Base-by-base conservation (phyloP, 2,888 invertebrate species). In the Kryphioiulus occultus region DNA sequence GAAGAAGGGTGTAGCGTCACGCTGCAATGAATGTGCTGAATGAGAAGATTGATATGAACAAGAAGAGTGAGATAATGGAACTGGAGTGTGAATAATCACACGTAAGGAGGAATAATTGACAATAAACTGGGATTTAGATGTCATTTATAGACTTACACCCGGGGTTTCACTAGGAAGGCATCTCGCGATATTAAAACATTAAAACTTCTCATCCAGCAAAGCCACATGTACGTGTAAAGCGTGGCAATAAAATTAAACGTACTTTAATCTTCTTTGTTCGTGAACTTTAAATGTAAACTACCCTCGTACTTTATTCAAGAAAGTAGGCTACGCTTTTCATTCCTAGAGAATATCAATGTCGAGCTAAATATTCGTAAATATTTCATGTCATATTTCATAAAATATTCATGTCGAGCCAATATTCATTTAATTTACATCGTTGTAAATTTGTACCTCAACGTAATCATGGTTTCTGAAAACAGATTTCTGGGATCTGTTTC, bases 101-200 rank as follows among this genome's bases (percentile, higher is more conserved):
- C 84, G 19, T 22, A n/a, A 19, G 84, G 84, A 84, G 26, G 86
- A 86, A 53, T 86, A 86, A 86, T 86, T 86, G 86, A 47, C 86
- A 47, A 86, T 86, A 86, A 86, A 86, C 42, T 86, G 53, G 47
- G 42, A 86, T 86, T 86, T 47, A 47, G 53, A 86, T 22, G 86
- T 44, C 12, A 53, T n/a, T 86, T 42, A 86, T 44, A 17, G 53
- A 86, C 19, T 32, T 10, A 47, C 47, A 47, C 44, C 26, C n/a
- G 35, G 42, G 84, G n/a, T 26, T 68, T 15, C 35, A 15, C 35
- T 39, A 0, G 17, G 3, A 42, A 35, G 26, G 35, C 35, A 84
- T 30, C n/a, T 84, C 22, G 84, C 35, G 7, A 10, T 84, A 68
- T 68, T 68, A 68, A 26, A 68, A 68, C 68, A 68, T 68, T 68